Evolutionary conservation across 2,888 invertebrate genomes (phyloP).

Genomic region (Selenia dentaria): DNA sequence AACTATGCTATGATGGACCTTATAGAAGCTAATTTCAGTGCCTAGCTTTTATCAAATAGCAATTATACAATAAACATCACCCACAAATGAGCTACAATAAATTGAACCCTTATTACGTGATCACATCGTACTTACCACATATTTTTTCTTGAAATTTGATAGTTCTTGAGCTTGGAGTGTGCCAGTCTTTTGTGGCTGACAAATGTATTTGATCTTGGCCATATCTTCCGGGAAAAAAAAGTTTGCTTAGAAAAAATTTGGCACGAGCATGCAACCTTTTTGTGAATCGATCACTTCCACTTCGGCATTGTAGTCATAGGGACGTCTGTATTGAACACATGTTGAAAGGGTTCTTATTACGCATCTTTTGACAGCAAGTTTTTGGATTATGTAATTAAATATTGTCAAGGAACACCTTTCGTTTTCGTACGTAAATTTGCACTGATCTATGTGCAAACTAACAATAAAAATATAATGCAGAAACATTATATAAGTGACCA

Average conservation of each 20-base stretch:
- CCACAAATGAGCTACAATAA: neutral
- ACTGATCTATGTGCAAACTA: too few relatives aligned
- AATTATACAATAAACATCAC: neutral
- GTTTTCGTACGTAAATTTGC: conserved; percentile 24
- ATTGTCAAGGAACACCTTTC: conserved; percentile 26
- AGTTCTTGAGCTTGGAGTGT: conserved; percentile 76
- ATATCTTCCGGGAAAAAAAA: conserved; percentile 61
- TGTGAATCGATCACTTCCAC: conserved; percentile 35
- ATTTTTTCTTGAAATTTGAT: conserved; percentile 75
- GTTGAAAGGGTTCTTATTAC: conserved; percentile 24
- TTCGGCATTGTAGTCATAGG: conserved; percentile 39
- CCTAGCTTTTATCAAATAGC: neutral
- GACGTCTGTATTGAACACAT: conserved; percentile 23
- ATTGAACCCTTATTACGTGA: neutral
- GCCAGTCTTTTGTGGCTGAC: conserved; percentile 72
- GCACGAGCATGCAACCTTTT: conserved; percentile 66
- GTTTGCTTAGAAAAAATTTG: conserved; percentile 58
- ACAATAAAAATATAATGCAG: too few relatives aligned
- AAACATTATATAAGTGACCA: too few relatives aligned
- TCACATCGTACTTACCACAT: conserved; percentile 2
- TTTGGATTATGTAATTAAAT: conserved; percentile 15
- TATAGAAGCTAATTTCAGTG: too few relatives aligned
- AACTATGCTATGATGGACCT: too few relatives aligned
- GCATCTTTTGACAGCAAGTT: conserved; percentile 19
- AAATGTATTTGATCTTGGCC: conserved; percentile 73